These are phyloP conservation scores for Ammodytes marinus DNA, from an alignment of 2,113 vertebrate genomes.

Conservation along the genomic window DNA sequence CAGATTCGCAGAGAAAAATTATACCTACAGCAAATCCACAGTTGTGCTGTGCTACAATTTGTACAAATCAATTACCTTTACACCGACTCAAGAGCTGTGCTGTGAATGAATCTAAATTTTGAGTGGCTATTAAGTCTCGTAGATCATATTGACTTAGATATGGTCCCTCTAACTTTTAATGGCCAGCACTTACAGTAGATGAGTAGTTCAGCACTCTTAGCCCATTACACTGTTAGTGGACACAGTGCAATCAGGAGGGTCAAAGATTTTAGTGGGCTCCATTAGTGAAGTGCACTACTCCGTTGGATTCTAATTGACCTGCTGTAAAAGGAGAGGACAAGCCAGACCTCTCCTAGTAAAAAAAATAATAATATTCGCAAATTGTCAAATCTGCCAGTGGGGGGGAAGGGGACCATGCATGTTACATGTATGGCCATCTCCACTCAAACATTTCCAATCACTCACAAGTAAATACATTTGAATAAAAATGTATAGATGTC, in stretches of 20 bases:
- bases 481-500: not conserved
- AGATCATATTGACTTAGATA: slow-evolving; percentile 79
- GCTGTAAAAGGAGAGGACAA: slow-evolving; percentile 71
- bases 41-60: slow-evolving; percentile 43
- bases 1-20: slow-evolving; percentile 50
- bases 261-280: slow-evolving; percentile 81
- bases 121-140: slow-evolving; percentile 78
- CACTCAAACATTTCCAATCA: slow-evolving; percentile 20
- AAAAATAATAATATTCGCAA: slow-evolving; percentile 65
- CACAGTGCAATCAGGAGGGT: slow-evolving; percentile 79
- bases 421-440: slow-evolving; percentile 13
- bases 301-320: slow-evolving; percentile 83
- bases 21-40: slow-evolving; percentile 34
- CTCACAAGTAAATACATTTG: not conserved
- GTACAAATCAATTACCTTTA: slow-evolving; percentile 75
- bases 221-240: slow-evolving; percentile 81
- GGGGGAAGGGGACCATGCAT: slow-evolving; percentile 23
- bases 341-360: slow-evolving; percentile 65
- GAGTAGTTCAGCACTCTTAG: slow-evolving; percentile 80
- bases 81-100: slow-evolving; percentile 47
- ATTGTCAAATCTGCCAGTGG: slow-evolving; percentile 67
- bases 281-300: slow-evolving; percentile 81
- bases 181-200: slow-evolving; percentile 74
- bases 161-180: slow-evolving; percentile 82
- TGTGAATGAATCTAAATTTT: slow-evolving; percentile 70